Evolutionary conservation across 53 echinoderm and acorn worm species (phyloP).

Genomic region (Holothuria leucospilota): DNA sequence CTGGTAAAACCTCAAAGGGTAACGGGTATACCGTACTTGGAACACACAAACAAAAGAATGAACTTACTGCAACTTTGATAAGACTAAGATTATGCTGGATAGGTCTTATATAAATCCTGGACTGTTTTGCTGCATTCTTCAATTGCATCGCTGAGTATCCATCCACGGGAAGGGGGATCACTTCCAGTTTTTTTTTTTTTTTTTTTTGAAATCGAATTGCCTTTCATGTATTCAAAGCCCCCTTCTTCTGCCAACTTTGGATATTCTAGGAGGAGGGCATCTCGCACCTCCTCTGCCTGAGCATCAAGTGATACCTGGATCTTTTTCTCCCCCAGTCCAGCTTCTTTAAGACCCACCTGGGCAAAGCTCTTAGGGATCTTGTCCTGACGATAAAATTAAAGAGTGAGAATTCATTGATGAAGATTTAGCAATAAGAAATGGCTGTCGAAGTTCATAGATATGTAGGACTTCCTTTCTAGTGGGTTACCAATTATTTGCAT

Average conservation of each 20-base stretch:
- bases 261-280: not conserved
- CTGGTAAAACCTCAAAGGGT: no score
- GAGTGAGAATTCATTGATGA: no score
- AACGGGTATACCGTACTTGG: no score
- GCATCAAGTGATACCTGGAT: not conserved
- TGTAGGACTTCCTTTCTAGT: no score
- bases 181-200: no score
- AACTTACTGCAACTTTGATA: no score
- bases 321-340: not conserved
- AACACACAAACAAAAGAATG: no score
- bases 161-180: not conserved
- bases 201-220: not conserved
- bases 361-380: not conserved
- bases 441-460: no score
- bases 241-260: conserved; percentile 3
- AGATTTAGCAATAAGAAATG: no score
- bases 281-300: not conserved
- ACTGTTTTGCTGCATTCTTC: not conserved
- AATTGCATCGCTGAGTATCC: not conserved
- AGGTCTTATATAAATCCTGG: not conserved
- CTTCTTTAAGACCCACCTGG: not conserved
- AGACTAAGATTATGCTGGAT: conserved; percentile 19
- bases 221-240: conserved; percentile 19
- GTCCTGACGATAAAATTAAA: no score
- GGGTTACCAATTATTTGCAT: no score